These are phyloP conservation scores for Piaya cayana DNA, from an alignment of 2,113 vertebrate species.

Conservation along the genomic window DNA sequence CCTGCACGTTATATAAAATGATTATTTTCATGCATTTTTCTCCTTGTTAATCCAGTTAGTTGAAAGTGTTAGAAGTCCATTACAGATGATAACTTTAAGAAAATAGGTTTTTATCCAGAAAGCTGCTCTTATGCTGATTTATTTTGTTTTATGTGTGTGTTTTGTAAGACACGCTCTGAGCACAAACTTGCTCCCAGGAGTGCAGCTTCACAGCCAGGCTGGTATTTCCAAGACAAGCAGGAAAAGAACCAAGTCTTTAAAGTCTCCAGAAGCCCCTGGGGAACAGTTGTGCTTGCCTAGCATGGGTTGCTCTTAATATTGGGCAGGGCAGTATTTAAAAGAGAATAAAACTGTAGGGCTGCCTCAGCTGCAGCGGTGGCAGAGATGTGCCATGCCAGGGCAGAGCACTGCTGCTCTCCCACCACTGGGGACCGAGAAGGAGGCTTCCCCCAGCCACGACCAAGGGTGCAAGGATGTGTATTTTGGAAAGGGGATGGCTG, in stretches of 20 bases:
- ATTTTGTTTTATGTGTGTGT: background rate
- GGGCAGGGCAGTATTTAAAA: background rate
- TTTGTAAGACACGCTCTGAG: background rate
- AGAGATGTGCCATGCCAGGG: background rate
- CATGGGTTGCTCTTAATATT: background rate
- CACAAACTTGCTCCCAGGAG: background rate
- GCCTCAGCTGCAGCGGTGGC: background rate
- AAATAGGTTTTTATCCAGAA: background rate
- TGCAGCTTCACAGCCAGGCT: background rate
- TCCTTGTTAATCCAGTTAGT: conserved; percentile 6
- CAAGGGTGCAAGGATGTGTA: background rate
- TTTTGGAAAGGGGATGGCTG: background rate
- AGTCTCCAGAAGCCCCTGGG: background rate
- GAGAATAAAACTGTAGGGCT: background rate
- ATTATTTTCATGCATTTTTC: conserved; percentile 7
- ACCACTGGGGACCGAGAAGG: background rate
- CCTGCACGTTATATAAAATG: background rate
- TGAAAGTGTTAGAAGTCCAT: conserved; percentile 10
- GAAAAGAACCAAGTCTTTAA: background rate
- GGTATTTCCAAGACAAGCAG: background rate
- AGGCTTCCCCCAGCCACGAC: background rate
- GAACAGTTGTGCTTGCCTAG: background rate
- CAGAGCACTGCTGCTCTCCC: background rate
- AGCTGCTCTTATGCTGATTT: background rate
- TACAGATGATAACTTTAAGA: background rate